A percentile compares a stretch with the other conserved stretches of the same genome.
Conservation (phyloP, 2,113 vertebrate species). For the Odontophorus gujanensis region DNA sequence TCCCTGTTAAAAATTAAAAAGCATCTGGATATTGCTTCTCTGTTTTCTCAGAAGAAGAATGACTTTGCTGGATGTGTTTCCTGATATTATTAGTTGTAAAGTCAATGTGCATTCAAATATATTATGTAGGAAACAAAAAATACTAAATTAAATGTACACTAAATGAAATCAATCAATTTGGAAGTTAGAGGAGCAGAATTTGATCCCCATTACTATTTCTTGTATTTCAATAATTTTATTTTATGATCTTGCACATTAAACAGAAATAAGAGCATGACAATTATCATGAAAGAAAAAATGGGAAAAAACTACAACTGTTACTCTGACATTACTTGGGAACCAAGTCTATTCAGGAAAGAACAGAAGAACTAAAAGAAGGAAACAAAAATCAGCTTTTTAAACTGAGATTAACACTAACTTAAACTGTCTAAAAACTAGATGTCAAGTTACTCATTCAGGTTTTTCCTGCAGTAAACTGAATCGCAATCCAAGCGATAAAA, state of each 20-base stretch:
- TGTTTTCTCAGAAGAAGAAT: not conserved
- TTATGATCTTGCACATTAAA: not conserved
- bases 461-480: constrained; percentile 1
- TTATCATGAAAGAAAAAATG: not conserved
- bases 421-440: not conserved
- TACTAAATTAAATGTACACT: not conserved
- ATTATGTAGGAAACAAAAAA: not conserved
- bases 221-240: not conserved
- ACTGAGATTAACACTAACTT: not conserved
- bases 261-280: not conserved
- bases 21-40: not conserved
- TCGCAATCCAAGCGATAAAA: not conserved
- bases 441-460: not conserved
- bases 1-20: not conserved
- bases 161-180: not conserved
- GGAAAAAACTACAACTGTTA: not conserved
- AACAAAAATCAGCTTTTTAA: not conserved
- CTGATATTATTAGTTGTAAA: not conserved
- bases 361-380: not conserved
- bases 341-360: not conserved
- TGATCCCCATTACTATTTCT: not conserved
- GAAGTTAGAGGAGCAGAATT: not conserved
- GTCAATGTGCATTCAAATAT: not conserved
- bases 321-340: not conserved
- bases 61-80: not conserved